phyloP scores from a whole-genome alignment of 2,113 vertebrate species.

The Axis porcinus region DNA sequence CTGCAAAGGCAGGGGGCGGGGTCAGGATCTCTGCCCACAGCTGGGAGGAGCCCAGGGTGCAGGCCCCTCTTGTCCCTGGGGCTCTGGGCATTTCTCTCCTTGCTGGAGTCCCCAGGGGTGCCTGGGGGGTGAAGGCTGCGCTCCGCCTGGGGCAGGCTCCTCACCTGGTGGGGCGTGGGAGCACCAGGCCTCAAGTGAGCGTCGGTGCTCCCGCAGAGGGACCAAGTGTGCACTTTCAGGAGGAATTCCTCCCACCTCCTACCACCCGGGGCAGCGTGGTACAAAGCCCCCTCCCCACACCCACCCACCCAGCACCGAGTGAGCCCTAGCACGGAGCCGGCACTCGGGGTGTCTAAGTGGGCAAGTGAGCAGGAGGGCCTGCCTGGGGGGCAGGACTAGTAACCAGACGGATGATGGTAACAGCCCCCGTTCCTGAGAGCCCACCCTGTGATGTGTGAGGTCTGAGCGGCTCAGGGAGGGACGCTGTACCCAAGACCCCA shows the following conservation, averaged over 20 bases:
- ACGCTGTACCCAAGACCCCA: neutral
- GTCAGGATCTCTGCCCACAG: neutral
- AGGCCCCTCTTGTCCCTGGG: neutral
- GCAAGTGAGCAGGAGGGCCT: neutral
- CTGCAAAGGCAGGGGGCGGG: conserved; percentile 67
- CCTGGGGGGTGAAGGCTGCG: fast-evolving
- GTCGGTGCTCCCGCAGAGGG: fast-evolving
- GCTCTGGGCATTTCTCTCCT: neutral
- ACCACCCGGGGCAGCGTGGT: neutral
- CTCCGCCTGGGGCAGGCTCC: neutral
- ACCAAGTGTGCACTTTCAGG: fast-evolving
- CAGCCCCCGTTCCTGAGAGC: neutral
- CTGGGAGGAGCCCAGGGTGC: neutral
- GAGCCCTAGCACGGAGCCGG: fast-evolving
- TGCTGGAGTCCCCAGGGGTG: neutral
- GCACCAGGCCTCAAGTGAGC: neutral
- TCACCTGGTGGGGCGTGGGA: neutral
- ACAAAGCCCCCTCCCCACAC: fast-evolving
- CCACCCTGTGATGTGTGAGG: neutral
- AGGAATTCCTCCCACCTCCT: fast-evolving
- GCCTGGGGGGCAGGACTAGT: fast-evolving
- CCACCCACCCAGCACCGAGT: fast-evolving
- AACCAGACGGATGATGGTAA: fast-evolving
- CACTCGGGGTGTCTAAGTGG: fast-evolving
- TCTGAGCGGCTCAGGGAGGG: neutral